Evolutionary conservation across 2,797 vertebrate species (phyloP).

Genomic region (Pangasius larnaudii): DNA sequence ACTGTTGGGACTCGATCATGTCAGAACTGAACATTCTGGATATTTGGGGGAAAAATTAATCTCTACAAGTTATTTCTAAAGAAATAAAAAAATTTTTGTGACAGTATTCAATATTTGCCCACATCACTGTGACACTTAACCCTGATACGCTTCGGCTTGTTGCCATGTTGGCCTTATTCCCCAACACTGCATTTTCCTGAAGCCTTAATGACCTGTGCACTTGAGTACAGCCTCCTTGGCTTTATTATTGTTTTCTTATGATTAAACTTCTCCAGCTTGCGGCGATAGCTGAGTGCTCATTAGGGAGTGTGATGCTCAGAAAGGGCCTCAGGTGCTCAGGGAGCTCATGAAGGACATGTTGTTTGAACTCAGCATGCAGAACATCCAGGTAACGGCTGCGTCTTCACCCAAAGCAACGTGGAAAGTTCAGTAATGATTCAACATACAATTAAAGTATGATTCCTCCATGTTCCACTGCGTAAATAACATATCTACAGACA

Average conservation of each 20-base stretch:
- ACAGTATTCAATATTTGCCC: background rate
- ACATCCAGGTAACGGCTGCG: slow-evolving; percentile 15
- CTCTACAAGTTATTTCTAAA: background rate
- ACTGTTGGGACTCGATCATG: background rate
- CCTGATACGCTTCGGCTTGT: background rate
- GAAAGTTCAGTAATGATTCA: slow-evolving; percentile 20
- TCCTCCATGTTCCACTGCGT: background rate
- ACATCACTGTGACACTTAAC: background rate
- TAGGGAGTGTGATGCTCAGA: slow-evolving; percentile 16
- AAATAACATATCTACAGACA: background rate
- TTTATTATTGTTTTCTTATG: slow-evolving; percentile 28
- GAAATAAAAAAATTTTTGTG: background rate
- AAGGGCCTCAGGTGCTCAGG: slow-evolving; percentile 26
- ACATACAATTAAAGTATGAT: background rate
- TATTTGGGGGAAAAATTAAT: too few species aligned
- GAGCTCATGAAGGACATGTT: slow-evolving; percentile 27
- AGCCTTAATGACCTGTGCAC: background rate
- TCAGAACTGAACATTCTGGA: background rate
- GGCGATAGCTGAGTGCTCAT: slow-evolving; percentile 12
- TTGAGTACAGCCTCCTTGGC: background rate
- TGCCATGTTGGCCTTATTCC: background rate
- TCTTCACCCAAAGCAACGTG: slow-evolving; percentile 16
- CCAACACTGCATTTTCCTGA: background rate
- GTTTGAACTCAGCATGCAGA: slow-evolving; percentile 10
- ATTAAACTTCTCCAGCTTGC: slow-evolving; percentile 28